These are phyloP conservation scores for Oplegnathus fasciatus DNA, from an alignment of 2,113 vertebrate genomes.

Conservation along the genomic window DNA sequence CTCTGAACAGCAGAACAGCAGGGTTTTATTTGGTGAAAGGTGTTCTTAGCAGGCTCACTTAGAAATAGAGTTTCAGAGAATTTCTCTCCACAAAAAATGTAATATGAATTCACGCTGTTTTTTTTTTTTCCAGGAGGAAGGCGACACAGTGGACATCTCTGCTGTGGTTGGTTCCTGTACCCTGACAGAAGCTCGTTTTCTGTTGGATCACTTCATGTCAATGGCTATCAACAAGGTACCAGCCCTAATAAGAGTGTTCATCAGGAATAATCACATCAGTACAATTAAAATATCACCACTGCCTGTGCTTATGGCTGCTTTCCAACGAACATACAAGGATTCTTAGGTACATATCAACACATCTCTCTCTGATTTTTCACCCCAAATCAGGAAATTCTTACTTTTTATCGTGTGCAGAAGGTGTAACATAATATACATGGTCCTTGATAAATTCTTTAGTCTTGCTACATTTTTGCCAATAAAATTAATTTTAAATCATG, in stretches of 20 bases:
- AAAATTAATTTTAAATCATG: background rate
- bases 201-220: constrained; percentile 95
- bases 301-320: background rate
- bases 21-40: background rate
- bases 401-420: background rate
- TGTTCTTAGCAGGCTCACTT: background rate
- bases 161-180: constrained; percentile 94
- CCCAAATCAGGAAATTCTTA: background rate
- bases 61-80: background rate
- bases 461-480: no score
- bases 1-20: background rate
- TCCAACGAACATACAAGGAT: background rate
- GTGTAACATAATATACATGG: background rate
- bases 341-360: background rate
- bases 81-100: background rate
- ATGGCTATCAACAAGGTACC: constrained; percentile 97
- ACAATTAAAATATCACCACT: background rate
- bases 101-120: background rate
- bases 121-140: constrained; percentile 89
- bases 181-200: constrained; percentile 92
- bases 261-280: no score
- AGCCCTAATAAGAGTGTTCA: background rate
- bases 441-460: background rate
- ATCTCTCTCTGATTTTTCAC: background rate
- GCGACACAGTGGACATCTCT: constrained; percentile 91